A percentile compares a stretch with the other conserved stretches of the same genome.
These are phyloP conservation scores for Poecile atricapillus DNA, from an alignment of 2,113 vertebrate species.

Conservation along the genomic window DNA sequence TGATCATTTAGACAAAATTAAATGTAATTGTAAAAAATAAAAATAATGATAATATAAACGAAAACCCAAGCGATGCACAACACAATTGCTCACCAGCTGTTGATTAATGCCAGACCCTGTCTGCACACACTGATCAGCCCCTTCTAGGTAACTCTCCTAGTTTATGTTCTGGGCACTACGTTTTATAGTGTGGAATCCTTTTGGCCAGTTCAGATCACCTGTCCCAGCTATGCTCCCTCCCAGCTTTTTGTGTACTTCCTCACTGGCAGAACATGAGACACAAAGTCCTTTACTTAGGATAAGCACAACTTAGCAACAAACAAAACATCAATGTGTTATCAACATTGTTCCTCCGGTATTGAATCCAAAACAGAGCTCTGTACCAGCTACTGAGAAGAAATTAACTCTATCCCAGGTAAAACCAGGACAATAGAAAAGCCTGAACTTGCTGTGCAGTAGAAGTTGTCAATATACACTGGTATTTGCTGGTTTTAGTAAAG, in stretches of 20 bases:
- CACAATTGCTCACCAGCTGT: neutral
- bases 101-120: neutral
- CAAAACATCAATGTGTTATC: neutral
- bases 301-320: neutral
- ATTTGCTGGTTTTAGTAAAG: neutral
- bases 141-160: neutral
- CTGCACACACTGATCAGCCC: neutral
- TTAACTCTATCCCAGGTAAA: neutral
- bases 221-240: neutral
- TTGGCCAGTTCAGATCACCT: neutral
- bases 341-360: neutral
- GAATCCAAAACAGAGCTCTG: neutral
- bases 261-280: neutral
- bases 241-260: neutral
- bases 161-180: neutral
- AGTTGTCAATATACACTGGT: neutral
- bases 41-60: neutral
- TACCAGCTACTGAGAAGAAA: neutral
- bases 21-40: neutral
- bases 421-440: neutral
- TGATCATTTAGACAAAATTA: neutral
- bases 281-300: neutral
- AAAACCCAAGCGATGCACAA: neutral
- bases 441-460: neutral
- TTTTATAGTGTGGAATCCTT: neutral